Evolutionary conservation across 2,113 vertebrate genomes (phyloP).

Genomic region (Indri indri): DNA sequence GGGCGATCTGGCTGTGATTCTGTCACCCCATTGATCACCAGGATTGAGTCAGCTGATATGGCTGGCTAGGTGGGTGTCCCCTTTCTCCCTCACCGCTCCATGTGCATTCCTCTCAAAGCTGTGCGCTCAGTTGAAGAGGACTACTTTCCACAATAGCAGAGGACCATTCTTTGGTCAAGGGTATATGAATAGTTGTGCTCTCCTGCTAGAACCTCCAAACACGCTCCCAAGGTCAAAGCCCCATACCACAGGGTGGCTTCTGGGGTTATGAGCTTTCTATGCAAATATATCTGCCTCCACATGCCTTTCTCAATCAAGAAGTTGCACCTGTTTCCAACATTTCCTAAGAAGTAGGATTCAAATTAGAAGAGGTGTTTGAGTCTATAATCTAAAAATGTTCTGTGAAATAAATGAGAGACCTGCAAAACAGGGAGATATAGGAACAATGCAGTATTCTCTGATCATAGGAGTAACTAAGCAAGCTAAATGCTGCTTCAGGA

Average conservation of each 20-base stretch:
- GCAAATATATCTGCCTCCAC: not conserved
- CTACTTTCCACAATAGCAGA: no score
- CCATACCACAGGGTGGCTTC: not conserved
- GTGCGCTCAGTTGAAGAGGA: no score
- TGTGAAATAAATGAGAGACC: not conserved
- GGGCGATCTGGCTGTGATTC: no score
- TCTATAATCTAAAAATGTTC: not conserved
- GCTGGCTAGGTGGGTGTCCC: no score
- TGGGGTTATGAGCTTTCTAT: not conserved
- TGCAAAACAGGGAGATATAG: not conserved
- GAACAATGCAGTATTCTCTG: not conserved
- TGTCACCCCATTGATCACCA: no score
- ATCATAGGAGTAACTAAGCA: not conserved
- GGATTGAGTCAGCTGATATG: no score
- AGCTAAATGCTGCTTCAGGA: not conserved
- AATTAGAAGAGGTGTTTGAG: constrained; percentile 18
- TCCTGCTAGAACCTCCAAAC: no score
- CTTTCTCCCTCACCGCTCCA: no score
- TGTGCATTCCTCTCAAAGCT: no score
- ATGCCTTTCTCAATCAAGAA: not conserved
- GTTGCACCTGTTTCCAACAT: not conserved
- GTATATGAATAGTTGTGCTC: no score
- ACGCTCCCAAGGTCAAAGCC: not conserved
- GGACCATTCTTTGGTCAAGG: no score
- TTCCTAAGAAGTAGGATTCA: constrained; percentile 20